phyloP scores from a whole-genome alignment of 1,140 invertebrate species.

The Trinorchestia longiramus region DNA sequence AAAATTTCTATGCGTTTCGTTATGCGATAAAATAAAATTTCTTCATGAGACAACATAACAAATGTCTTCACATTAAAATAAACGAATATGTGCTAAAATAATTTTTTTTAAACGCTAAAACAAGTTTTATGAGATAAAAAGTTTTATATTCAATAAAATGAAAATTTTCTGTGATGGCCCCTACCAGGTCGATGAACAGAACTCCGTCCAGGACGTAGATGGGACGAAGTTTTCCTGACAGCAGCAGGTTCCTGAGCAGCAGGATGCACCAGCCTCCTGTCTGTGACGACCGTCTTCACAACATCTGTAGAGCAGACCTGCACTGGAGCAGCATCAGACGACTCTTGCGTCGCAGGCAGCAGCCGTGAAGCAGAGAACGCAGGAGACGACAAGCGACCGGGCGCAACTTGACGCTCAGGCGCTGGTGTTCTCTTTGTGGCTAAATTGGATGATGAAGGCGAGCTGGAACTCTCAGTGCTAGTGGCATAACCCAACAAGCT shows the following conservation, averaged over 20 bases:
- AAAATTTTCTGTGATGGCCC: no score
- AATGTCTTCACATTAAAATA: no score
- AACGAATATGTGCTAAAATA: no score
- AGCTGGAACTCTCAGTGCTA: constrained; percentile 36
- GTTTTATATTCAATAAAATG: no score
- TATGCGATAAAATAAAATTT: no score
- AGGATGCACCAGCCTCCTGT: not conserved
- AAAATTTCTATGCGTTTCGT: no score
- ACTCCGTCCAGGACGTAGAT: not conserved
- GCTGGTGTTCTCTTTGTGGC: not conserved
- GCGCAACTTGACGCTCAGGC: not conserved
- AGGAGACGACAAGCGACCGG: not conserved
- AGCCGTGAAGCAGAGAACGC: not conserved
- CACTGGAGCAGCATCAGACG: not conserved
- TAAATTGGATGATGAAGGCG: constrained; percentile 16
- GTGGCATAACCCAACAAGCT: constrained; percentile 10
- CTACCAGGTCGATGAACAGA: not conserved
- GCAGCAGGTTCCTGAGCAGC: not conserved
- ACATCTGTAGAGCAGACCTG: not conserved
- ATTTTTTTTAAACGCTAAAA: no score
- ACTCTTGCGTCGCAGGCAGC: not conserved
- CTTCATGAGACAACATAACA: no score
- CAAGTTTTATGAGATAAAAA: no score
- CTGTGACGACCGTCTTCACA: not conserved
- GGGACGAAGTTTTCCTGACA: not conserved